phyloP scores from a whole-genome alignment of 2,888 invertebrate genomes.

The Spatulosminthurus flaviceps region DNA sequence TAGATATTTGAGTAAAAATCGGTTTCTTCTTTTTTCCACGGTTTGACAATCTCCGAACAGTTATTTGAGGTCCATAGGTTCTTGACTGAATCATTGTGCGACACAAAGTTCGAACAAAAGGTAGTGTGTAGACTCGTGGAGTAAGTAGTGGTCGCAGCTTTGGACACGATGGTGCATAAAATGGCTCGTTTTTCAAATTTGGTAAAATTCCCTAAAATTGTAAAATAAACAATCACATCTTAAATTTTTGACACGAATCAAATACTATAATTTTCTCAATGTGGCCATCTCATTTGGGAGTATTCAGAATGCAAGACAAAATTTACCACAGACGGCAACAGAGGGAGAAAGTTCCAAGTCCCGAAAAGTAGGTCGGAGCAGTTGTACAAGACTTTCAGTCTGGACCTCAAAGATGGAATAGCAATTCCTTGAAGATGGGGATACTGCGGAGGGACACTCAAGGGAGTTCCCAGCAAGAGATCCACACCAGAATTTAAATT shows the following conservation, averaged over 20 bases:
- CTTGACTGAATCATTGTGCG: constrained; percentile 75
- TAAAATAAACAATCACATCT: neutral
- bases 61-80: constrained; percentile 75
- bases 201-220: constrained; percentile 65
- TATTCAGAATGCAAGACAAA: too few relatives aligned
- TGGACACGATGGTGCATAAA: constrained; percentile 66
- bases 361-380: constrained; percentile 74
- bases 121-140: constrained; percentile 72
- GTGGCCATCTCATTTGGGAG: too few relatives aligned
- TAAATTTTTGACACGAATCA: too few relatives aligned
- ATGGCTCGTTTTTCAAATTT: constrained; percentile 66
- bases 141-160: constrained; percentile 70
- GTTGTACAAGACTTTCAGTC: constrained; percentile 71
- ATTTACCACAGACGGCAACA: constrained; percentile 67
- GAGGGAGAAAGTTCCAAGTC: constrained; percentile 71
- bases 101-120: constrained; percentile 73
- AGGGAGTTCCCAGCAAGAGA: constrained; percentile 64
- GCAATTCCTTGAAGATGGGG: constrained; percentile 69
- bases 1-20: constrained; percentile 73
- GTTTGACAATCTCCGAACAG: constrained; percentile 72
- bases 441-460: constrained; percentile 71
- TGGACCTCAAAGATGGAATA: constrained; percentile 68
- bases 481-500: constrained; percentile 65
- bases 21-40: constrained; percentile 71
- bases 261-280: too few relatives aligned